phyloP scores from a whole-genome alignment of 2,888 invertebrate genomes.

The Drosophila neotestacea region DNA sequence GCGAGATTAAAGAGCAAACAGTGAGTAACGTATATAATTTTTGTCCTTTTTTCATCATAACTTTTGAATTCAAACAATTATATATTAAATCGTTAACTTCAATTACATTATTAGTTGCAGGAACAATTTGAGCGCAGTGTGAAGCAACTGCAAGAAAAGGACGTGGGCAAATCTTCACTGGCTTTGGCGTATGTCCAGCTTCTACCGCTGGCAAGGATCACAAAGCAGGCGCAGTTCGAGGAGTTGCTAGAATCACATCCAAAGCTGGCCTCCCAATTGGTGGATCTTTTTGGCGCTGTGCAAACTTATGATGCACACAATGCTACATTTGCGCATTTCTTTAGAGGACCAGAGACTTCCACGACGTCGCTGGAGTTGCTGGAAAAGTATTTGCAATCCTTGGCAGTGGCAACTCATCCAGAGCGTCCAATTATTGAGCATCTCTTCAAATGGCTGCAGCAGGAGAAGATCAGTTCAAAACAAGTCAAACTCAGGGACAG shows the following conservation, averaged over 20 bases:
- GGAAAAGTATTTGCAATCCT: constrained; percentile 91
- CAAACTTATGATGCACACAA: constrained; percentile 89
- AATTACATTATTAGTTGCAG: constrained; percentile 85
- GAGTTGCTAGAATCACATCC: constrained; percentile 84
- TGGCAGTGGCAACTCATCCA: constrained; percentile 89
- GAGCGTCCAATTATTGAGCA: constrained; percentile 86
- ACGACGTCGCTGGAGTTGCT: constrained; percentile 86
- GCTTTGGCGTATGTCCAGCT: constrained; percentile 89
- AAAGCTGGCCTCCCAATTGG: constrained; percentile 87
- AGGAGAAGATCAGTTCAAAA: constrained; percentile 86
- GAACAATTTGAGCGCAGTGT: constrained; percentile 86
- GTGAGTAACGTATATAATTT: constrained; percentile 45
- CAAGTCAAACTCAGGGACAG: constrained; percentile 89
- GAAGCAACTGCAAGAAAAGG: constrained; percentile 86
- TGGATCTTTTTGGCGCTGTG: constrained; percentile 90
- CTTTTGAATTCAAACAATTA: no score
- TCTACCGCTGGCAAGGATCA: constrained; percentile 87
- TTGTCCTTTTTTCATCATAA: no score
- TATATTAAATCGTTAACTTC: neutral
- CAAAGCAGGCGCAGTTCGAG: constrained; percentile 87
- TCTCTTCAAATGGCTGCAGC: constrained; percentile 62
- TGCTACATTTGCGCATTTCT: constrained; percentile 89
- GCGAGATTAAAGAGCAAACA: constrained; percentile 72
- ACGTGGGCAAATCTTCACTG: constrained; percentile 88
- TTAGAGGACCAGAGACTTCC: constrained; percentile 83